phyloP scores from a whole-genome alignment of 2,888 invertebrate species.

The Drosophila aldrichi region DNA sequence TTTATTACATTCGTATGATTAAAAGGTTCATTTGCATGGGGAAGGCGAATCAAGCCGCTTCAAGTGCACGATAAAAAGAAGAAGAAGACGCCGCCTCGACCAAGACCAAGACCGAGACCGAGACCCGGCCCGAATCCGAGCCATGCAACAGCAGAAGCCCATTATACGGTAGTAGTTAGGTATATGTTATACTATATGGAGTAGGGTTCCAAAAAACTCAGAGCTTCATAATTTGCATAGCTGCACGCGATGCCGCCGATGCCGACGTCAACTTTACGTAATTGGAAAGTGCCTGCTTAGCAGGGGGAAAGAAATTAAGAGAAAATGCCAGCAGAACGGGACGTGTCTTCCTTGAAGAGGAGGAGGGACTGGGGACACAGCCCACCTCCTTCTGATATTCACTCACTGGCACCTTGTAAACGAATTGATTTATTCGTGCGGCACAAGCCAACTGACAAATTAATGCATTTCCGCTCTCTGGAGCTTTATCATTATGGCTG shows the following conservation, averaged over 20 bases:
- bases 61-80: slow-evolving; percentile 34
- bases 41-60: slow-evolving; percentile 25
- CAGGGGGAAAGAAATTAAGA: slow-evolving; percentile 9
- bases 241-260: slow-evolving; percentile 67
- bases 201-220: slow-evolving; percentile 12
- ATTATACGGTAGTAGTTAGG: slow-evolving; percentile 59
- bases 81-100: slow-evolving; percentile 14
- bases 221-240: slow-evolving; percentile 56
- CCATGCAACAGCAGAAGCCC: slow-evolving; percentile 63
- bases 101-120: slow-evolving; percentile 46
- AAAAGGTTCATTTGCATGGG: slow-evolving; percentile 66
- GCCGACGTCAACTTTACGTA: slow-evolving; percentile 59
- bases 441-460: slow-evolving; percentile 69
- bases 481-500: slow-evolving; percentile 42
- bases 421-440: slow-evolving; percentile 71
- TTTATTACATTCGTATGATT: slow-evolving; percentile 62
- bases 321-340: slow-evolving; percentile 21
- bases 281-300: slow-evolving; percentile 72
- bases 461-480: slow-evolving; percentile 73
- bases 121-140: slow-evolving; percentile 51
- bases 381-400: background rate
- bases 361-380: background rate
- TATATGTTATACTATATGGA: slow-evolving; percentile 6
- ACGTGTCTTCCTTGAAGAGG: slow-evolving; percentile 2
- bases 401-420: slow-evolving; percentile 31